These are phyloP conservation scores for Dendropsophus ebraccatus DNA, from an alignment of 2,113 vertebrate species.

Conservation along the genomic window DNA sequence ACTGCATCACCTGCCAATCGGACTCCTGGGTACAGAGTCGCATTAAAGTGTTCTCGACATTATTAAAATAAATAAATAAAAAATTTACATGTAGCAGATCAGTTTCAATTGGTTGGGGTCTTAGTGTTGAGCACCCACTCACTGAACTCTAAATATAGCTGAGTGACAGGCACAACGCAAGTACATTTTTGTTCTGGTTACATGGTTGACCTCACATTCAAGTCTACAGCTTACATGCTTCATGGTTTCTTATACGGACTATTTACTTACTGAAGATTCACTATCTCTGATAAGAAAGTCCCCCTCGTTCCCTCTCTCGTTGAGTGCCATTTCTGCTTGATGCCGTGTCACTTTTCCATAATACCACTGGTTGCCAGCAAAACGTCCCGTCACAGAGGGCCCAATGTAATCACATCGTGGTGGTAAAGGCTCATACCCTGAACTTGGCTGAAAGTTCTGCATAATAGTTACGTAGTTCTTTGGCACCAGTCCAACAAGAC, in stretches of 20 bases:
- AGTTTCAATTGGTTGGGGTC: too few relatives aligned
- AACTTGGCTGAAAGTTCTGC: slow-evolving; percentile 75
- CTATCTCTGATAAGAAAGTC: slow-evolving; percentile 92
- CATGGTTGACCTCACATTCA: background rate
- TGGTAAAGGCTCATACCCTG: slow-evolving; percentile 81
- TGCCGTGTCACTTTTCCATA: slow-evolving; percentile 90
- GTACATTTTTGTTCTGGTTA: too few relatives aligned
- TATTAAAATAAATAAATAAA: too few relatives aligned
- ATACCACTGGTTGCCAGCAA: slow-evolving; percentile 91
- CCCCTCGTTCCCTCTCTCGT: slow-evolving; percentile 85
- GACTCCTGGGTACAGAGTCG: too few relatives aligned
- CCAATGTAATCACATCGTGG: slow-evolving; percentile 88
- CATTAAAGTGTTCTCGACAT: too few relatives aligned
- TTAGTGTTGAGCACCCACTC: too few relatives aligned
- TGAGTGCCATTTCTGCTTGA: slow-evolving; percentile 89
- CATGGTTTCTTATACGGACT: background rate
- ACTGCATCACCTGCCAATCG: too few relatives aligned
- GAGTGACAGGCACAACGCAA: too few relatives aligned
- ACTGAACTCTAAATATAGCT: too few relatives aligned
- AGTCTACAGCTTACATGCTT: background rate
- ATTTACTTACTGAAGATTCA: slow-evolving; percentile 89
- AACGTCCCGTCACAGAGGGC: slow-evolving; percentile 81
- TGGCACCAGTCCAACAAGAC: slow-evolving; percentile 86
- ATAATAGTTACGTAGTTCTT: slow-evolving; percentile 90
- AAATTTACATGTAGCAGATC: too few relatives aligned